Evolutionary conservation across 2,797 vertebrate species (phyloP).

Genomic region (Nothura maculosa): DNA sequence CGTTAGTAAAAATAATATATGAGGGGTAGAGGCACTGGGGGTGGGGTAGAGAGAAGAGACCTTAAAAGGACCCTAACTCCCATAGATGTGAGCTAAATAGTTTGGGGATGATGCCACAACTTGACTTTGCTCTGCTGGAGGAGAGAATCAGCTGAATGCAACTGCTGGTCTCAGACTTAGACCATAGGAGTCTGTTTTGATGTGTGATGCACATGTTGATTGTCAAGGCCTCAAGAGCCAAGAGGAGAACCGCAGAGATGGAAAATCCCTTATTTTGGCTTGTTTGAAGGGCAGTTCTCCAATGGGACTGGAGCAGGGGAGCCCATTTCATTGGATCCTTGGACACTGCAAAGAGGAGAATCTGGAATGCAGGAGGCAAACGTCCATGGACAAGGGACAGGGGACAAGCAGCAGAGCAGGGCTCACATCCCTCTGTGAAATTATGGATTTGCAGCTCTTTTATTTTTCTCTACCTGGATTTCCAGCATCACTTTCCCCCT

Average conservation of each 20-base stretch:
- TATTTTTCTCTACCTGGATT: background rate
- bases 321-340: background rate
- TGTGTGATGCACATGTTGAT: background rate
- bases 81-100: background rate
- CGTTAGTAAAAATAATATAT: constrained; percentile 59
- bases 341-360: constrained; percentile 17
- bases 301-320: background rate
- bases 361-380: constrained; percentile 24
- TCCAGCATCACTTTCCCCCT: background rate
- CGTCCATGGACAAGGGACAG: background rate
- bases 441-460: background rate
- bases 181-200: background rate
- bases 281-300: background rate
- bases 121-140: background rate
- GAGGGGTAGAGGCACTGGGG: constrained; percentile 26
- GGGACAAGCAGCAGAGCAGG: background rate
- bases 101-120: background rate
- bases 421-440: background rate
- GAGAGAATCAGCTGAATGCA: fast-evolving
- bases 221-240: background rate
- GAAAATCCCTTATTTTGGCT: background rate
- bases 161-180: background rate
- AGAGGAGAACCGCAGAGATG: background rate
- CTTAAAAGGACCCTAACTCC: constrained; percentile 38
- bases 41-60: constrained; percentile 23